Percentiles rank a stretch among this genome's conserved stretches.
Evolutionary conservation across 2,888 invertebrate species (phyloP).

Genomic region (Rotaria sp.): DNA sequence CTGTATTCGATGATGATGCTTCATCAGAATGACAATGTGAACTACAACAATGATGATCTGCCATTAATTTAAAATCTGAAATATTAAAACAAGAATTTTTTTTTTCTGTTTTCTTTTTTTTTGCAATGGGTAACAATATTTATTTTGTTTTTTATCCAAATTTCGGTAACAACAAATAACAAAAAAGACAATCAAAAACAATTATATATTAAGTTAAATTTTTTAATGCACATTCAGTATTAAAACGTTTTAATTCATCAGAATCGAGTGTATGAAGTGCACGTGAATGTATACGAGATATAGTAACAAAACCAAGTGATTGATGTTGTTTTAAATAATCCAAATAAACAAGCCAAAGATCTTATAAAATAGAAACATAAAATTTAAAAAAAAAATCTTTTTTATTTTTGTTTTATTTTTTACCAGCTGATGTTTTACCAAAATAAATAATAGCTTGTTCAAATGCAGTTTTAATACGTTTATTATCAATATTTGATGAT

Average conservation of each 20-base stretch:
- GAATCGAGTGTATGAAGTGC: conserved; percentile 13
- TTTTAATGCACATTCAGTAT: not conserved
- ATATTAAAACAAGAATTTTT: conserved; percentile 6
- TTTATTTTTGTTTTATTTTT: not conserved
- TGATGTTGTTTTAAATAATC: conserved; percentile 13
- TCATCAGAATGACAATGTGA: not conserved
- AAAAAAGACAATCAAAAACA: not conserved
- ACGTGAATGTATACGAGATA: conserved; percentile 2
- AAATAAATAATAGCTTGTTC: conserved; percentile 38
- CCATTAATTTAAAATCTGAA: not conserved
- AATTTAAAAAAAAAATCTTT: not conserved
- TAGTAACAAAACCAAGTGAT: conserved; percentile 5
- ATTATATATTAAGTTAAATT: not conserved
- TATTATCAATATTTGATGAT: not conserved
- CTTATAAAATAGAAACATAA: not conserved
- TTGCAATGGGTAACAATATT: no score
- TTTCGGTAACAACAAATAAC: not conserved
- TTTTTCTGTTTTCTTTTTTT: not conserved
- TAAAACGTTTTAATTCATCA: conserved; percentile 13
- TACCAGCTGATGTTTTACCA: conserved; percentile 26
- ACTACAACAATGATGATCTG: not conserved
- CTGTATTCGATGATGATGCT: not conserved
- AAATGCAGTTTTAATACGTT: conserved; percentile 26
- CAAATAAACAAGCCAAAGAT: not conserved
- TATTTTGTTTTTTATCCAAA: not conserved